Evolutionary conservation across 2,797 vertebrate genomes (phyloP), one percentile per base, ranked within the genome.

Genomic region (Kryptopterus vitreolus): DNA sequence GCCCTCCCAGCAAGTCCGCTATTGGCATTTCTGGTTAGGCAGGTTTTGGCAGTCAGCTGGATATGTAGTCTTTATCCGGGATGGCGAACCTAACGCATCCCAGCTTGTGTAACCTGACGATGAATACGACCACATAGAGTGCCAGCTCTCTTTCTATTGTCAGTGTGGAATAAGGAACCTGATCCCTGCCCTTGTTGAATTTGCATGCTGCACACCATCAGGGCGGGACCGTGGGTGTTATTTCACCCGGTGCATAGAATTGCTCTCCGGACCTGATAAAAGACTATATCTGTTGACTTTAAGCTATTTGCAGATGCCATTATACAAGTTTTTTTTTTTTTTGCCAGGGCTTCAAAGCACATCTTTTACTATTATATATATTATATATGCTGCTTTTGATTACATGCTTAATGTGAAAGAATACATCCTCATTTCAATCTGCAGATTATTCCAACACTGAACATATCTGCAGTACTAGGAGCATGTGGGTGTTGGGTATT

Each of bases 161-260:
- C 76, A 84, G 77, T 88, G 88, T 85, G 85, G 70, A 86, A 84
- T 76, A 82, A 86, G 92, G 89, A 93, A 92, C 90, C 83, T 89
- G 92, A 94, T 90, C 90, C 88, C 87, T 86, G 66, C 65, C n/a
- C 62, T 38, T 66, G 62, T 57, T 59, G 8, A 86, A 94, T 94
- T 95, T 95, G 92, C 93, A 94, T 94, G 83, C 48, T 81, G 82
- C 86, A 71, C 85, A 85, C 79, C 74, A 71, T 31, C 58, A 84
- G 88, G 93, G 93, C 85, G 91, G 92, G 62, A 87, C 89, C 46
- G 75, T 35, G 35, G 53, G 81, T 84, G 83, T 90, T 83, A 82
- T 87, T 87, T 63, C 84, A 91, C 88, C 89, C 91, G 87, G 76
- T 80, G 58, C 61, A 79, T 74, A 84, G 85, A 76, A 87, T 57